Evolutionary conservation across 2,888 invertebrate genomes (phyloP), one percentile per base, ranked within the genome.

Genomic region (Graphium colonna): DNA sequence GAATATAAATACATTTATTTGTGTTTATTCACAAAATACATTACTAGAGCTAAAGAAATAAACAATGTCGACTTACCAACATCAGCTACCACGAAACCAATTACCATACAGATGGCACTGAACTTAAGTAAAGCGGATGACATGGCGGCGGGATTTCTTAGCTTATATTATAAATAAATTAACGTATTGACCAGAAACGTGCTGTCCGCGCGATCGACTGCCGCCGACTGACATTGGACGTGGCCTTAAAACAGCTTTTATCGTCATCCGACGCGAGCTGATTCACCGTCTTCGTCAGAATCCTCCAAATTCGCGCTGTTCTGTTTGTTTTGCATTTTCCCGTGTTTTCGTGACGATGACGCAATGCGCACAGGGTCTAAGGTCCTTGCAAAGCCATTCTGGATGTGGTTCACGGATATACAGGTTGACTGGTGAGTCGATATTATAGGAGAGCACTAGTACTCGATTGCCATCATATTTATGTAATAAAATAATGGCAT

Each of bases 61-160:
- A 41, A 42, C 41, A 55, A 57, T 15, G 13, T 1, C n/a, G 48
- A 87, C 87, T 75, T 67, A 89, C 88, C 80, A 44, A 81, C 77
- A 79, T 85, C 42, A 41, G 81, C 88, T 46, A 69, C 64, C 64
- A 76, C 76, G 56, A 73, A 75, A 62, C 72, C 78, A 57, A 82
- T 62, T 61, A 88, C 69, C 74, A 87, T 65, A 58, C 88, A 71
- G 74, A 89, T 71, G 74, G 79, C 88, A 89, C 88, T 79, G 60
- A 89, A 81, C 78, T 77, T 85, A 54, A 87, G 74, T 77, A 87
- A 82, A 73, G 80, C 74, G 62, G 84, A 83, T 72, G 83, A 75
- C 88, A 88, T 87, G 53, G 64, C 63, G 73, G 67, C 72, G 62
- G 58, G 59, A 65, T 66, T 60, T 62, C 71, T 66, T 57, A 60